These are phyloP conservation scores for Enteromius argenteus DNA, from an alignment of 2,797 vertebrate genomes.

Conservation along the genomic window DNA sequence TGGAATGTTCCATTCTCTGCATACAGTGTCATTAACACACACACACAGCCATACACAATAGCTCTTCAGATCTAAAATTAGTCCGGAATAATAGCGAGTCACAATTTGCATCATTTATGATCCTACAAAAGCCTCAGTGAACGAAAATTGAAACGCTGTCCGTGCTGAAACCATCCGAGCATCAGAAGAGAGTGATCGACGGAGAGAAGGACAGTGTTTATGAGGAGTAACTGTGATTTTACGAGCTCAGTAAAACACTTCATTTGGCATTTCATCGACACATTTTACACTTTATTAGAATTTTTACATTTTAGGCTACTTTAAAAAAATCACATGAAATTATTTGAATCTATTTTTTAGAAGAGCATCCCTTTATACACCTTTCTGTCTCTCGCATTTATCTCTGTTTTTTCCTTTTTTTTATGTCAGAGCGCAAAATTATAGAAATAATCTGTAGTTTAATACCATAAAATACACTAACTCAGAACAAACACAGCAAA, in stretches of 20 bases:
- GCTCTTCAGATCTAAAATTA: background rate
- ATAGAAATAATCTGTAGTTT: background rate
- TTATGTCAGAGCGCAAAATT: background rate
- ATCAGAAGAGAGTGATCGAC: background rate
- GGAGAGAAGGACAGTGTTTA: background rate
- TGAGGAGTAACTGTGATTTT: background rate
- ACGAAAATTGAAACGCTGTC: background rate
- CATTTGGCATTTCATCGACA: background rate
- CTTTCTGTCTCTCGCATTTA: background rate
- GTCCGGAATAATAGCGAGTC: background rate
- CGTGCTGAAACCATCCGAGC: background rate
- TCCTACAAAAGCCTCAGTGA: background rate
- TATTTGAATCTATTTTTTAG: background rate
- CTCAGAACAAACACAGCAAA: background rate
- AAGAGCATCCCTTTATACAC: background rate
- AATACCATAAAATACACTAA: background rate
- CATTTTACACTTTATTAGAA: background rate
- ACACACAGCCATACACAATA: background rate
- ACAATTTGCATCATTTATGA: background rate
- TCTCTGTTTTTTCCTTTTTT: accelerated
- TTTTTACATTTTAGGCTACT: background rate
- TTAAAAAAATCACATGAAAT: no score
- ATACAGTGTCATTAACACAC: background rate
- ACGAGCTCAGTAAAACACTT: background rate
- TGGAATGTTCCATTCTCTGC: constrained; percentile 49